These are phyloP conservation scores for Tenthredo amoena DNA, from an alignment of 2,888 invertebrate species.

Conservation along the genomic window DNA sequence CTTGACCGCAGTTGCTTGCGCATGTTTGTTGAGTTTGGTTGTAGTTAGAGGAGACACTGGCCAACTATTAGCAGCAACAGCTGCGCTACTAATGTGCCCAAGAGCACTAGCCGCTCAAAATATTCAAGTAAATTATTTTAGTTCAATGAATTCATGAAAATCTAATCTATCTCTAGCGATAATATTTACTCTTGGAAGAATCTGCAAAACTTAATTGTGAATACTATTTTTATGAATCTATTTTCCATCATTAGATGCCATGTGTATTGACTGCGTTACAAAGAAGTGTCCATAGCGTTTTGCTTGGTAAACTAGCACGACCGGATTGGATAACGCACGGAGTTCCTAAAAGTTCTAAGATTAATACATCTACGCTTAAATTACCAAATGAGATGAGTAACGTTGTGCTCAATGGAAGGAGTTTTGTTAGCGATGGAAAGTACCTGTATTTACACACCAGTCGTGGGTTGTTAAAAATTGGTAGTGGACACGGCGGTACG, in stretches of 20 bases:
- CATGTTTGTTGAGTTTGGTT: conserved; percentile 94
- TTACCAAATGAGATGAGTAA: conserved; percentile 79
- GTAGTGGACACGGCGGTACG: conserved; percentile 96
- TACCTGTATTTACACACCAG: conserved; percentile 93
- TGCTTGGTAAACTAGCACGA: conserved; percentile 90
- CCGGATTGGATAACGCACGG: conserved; percentile 95
- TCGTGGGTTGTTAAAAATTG: conserved; percentile 94
- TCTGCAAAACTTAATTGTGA: conserved; percentile 18
- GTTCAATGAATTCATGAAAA: neutral
- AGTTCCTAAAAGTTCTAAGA: conserved; percentile 88
- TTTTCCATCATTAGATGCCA: conserved; percentile 84
- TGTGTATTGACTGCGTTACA: conserved; percentile 91
- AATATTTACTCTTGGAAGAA: neutral
- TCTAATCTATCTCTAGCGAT: neutral
- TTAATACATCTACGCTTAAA: conserved; percentile 84
- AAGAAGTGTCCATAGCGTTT: conserved; percentile 92
- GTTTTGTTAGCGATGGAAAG: conserved; percentile 94
- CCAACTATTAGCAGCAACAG: conserved; percentile 91
- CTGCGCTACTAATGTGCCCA: conserved; percentile 93
- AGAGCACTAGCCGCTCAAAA: conserved; percentile 88
- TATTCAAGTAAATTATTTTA: conserved; percentile 82
- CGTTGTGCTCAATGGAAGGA: conserved; percentile 78
- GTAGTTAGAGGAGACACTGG: conserved; percentile 97
- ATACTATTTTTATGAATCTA: conserved; percentile 45
- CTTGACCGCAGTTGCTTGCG: conserved; percentile 93